These are phyloP conservation scores for Patiria miniata DNA, from an alignment of 35 echinoderm and acorn worm genomes.

Conservation along the genomic window DNA sequence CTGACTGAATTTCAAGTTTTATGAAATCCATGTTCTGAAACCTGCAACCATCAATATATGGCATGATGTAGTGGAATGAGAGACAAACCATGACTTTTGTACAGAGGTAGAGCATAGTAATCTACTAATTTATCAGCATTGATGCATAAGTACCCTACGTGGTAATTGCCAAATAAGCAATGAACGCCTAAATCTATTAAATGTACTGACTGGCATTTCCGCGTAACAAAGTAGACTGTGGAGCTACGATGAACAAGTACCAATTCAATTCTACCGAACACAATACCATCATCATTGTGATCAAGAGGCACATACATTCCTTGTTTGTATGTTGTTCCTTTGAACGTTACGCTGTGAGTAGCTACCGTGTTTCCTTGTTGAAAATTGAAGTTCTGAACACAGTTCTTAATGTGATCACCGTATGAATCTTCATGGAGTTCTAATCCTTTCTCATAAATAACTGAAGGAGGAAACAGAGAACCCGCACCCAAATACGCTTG, in stretches of 20 bases:
- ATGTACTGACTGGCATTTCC: slow-evolving; percentile 3
- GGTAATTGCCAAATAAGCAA: neutral
- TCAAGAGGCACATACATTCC: slow-evolving; percentile 28
- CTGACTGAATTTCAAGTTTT: slow-evolving; percentile 8
- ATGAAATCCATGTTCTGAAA: neutral
- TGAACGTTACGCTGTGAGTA: neutral
- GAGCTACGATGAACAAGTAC: neutral
- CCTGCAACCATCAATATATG: neutral
- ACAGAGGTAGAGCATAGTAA: slow-evolving; percentile 5
- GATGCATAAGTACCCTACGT: neutral
- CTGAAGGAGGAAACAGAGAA: neutral
- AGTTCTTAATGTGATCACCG: neutral
- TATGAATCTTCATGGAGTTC: neutral
- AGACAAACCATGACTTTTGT: slow-evolving; percentile 28
- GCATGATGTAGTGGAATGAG: neutral
- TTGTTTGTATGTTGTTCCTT: neutral
- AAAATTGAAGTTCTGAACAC: neutral
- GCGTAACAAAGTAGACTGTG: slow-evolving; percentile 3
- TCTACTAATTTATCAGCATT: slow-evolving; percentile 2
- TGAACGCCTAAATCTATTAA: slow-evolving; percentile 5
- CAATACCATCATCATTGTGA: neutral
- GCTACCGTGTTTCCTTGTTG: neutral
- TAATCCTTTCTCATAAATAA: neutral
- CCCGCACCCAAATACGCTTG: slow-evolving; percentile 24
- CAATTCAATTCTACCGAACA: neutral